Percentiles rank a stretch among this genome's conserved stretches.
Conservation (phyloP, 2,113 vertebrate species). For the Gulo gulo region DNA sequence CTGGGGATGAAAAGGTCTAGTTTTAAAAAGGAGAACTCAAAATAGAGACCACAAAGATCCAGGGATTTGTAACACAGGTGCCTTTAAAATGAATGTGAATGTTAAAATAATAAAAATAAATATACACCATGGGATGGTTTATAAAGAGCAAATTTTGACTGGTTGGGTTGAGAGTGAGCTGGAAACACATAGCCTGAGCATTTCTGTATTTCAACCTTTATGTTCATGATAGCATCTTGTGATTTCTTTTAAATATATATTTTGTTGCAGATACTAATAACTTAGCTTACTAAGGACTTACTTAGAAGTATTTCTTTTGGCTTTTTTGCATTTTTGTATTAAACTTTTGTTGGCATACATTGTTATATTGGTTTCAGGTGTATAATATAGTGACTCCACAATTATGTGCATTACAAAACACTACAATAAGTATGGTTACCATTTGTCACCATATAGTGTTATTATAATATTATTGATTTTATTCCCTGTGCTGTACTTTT, state of each 20-base stretch:
- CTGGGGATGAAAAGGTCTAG: neutral
- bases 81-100: constrained; percentile 27
- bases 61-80: neutral
- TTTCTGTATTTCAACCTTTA: neutral
- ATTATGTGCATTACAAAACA: neutral
- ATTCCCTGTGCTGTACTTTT: neutral
- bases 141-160: neutral
- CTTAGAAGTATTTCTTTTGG: neutral
- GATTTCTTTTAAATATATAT: neutral
- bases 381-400: neutral
- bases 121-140: neutral
- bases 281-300: neutral
- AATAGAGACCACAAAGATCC: neutral
- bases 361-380: neutral
- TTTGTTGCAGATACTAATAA: constrained; percentile 39
- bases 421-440: neutral
- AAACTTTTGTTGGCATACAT: neutral
- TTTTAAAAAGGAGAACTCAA: neutral
- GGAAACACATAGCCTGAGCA: constrained; percentile 27
- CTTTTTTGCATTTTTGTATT: neutral
- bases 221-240: neutral
- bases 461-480: neutral
- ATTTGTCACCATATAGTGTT: neutral
- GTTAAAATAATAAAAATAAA: neutral
- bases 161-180: constrained; percentile 50